Conservation (phyloP, 2,113 vertebrate species). For the Potamarius usumacintae region DNA sequence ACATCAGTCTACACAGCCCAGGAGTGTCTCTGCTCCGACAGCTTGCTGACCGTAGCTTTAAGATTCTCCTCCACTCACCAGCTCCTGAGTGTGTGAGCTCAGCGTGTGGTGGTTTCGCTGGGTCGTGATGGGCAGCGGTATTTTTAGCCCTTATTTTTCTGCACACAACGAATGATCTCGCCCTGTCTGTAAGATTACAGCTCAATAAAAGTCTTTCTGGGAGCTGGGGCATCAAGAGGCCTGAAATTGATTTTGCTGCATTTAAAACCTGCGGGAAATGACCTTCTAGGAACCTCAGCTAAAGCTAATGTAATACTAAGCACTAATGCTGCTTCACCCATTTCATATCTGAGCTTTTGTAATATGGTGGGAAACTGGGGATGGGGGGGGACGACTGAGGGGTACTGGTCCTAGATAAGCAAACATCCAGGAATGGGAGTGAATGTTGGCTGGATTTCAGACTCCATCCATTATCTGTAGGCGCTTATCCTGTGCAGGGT, state of each 20-base stretch:
- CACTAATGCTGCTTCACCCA: slow-evolving; percentile 19
- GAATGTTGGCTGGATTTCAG: not conserved
- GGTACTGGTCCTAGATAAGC: not conserved
- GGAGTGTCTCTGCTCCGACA: not conserved
- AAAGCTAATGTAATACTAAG: slow-evolving; percentile 21
- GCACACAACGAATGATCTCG: not conserved
- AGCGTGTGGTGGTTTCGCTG: not conserved
- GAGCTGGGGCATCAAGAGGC: slow-evolving; percentile 20
- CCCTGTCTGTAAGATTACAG: slow-evolving; percentile 17
- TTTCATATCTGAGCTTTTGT: slow-evolving; percentile 4
- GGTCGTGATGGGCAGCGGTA: slow-evolving; percentile 5
- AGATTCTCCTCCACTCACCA: not conserved
- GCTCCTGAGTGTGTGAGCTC: not conserved
- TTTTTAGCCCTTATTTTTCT: slow-evolving; percentile 38
- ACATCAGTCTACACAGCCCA: not conserved
- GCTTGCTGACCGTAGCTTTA: slow-evolving; percentile 19
- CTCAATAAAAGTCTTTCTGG: slow-evolving; percentile 31
- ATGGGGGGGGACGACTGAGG: not conserved
- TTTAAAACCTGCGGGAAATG: slow-evolving; percentile 32
- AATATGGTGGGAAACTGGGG: not conserved
- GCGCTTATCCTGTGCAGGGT: too few relatives aligned
- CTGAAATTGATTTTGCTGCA: slow-evolving; percentile 46
- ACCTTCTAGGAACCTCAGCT: slow-evolving; percentile 25
- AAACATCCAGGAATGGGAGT: not conserved
- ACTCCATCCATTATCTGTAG: too few relatives aligned